Base-by-base conservation (phyloP, 2,797 vertebrate genomes). In the Agapornis canus region DNA sequence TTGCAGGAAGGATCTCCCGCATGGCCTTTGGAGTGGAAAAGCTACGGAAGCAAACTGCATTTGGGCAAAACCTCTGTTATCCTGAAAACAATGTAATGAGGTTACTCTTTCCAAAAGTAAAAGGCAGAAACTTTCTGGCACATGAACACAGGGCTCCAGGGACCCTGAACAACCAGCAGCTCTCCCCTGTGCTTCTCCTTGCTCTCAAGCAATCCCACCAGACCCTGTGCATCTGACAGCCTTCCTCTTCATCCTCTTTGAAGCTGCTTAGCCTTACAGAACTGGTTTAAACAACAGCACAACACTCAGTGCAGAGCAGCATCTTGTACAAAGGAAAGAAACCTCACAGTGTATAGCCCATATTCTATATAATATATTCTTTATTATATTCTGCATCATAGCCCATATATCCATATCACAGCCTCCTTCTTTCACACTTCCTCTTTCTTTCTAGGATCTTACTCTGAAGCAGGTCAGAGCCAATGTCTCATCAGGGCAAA, bases 251-350 rank as follows among this genome's bases (percentile, higher is more conserved):
- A 26, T 15, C n/a, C 29, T 48, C 22, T 43, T 52, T 15, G 8
- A 45, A 40, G 17, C 31, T 8, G 5, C 20, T 40, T 26, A 48
- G 54, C 35, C 15, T 59, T 37, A 14, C 27, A 43, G 68, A 27
- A 27, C 27, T 32, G 42, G 13, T 60, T 73, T 81, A 27, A 73
- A 49, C 0, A 1, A 40, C 64, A 71, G 26, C 27, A 35, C 0
- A 0, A 21, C 11, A 23, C n/a, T 54, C 37, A 9, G 35, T 16
- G 45, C 54, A 40, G 11, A 0, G 0, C 25, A 35, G 22, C 27
- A 43, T 14, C 54, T 80, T 2, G 1, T 12, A 10, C 29, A 29
- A 47, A 42, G 21, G 23, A 35, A 65, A 51, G 37, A 73, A 82
- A 39, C 47, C 37, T 70, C 25, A 11, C 4, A 19, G 27, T 4